Percentiles rank a stretch among this genome's conserved stretches.
Conservation (phyloP, 2,888 invertebrate genomes). For the Dugesia japonica region DNA sequence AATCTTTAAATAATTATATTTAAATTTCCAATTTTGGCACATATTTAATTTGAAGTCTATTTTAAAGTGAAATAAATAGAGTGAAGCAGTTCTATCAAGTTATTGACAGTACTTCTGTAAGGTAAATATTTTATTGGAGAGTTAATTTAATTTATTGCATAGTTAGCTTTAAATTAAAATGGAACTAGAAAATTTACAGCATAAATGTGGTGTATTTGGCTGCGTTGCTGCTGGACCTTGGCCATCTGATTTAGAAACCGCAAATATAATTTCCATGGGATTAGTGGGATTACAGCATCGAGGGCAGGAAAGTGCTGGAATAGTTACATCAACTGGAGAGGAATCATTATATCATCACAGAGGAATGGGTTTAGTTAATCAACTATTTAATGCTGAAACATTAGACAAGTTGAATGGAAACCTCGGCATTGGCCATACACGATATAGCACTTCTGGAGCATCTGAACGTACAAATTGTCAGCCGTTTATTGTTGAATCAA, state of each 20-base stretch:
- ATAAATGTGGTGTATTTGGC: slow-evolving; percentile 72
- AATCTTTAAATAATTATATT: no score
- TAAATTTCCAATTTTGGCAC: no score
- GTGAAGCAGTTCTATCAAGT: no score
- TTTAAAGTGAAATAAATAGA: no score
- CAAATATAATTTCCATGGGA: slow-evolving; percentile 76
- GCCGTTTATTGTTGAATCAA: slow-evolving; percentile 90
- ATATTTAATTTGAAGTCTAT: no score
- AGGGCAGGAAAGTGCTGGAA: slow-evolving; percentile 93
- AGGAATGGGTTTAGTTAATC: slow-evolving; percentile 86
- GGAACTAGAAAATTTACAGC: slow-evolving; percentile 36
- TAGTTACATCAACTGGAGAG: slow-evolving; percentile 69
- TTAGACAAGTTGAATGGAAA: slow-evolving; percentile 67
- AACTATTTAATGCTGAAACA: slow-evolving; percentile 59
- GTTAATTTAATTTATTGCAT: no score
- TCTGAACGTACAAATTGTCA: slow-evolving; percentile 88
- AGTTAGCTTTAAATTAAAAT: no score
- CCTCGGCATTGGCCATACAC: slow-evolving; percentile 88
- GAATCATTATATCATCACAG: slow-evolving; percentile 49
- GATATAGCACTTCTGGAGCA: slow-evolving; percentile 86
- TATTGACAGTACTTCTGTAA: no score
- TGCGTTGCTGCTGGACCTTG: slow-evolving; percentile 79
- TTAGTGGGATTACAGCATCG: slow-evolving; percentile 81
- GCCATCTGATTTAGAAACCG: slow-evolving; percentile 74
- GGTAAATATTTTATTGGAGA: no score